phyloP scores from a whole-genome alignment of 2,888 invertebrate genomes.

The Crepidodera aurea region DNA sequence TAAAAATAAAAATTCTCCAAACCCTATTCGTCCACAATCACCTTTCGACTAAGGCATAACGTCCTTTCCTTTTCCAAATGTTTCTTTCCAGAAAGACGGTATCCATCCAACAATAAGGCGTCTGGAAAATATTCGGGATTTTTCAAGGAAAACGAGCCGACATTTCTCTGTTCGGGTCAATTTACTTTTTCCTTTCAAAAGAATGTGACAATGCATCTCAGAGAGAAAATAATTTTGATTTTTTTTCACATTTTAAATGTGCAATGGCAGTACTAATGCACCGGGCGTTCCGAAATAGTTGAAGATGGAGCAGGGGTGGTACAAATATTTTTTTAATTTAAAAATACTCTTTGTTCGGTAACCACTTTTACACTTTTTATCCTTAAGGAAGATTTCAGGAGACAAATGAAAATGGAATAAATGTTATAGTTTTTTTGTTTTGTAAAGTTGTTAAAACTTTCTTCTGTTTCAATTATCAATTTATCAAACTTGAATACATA shows the following conservation, averaged over 20 bases:
- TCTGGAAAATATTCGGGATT: constrained; percentile 20
- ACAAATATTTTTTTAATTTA: no score
- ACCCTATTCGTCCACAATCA: constrained; percentile 5
- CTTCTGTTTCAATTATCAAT: no score
- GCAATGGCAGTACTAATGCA: not conserved
- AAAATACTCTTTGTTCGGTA: no score
- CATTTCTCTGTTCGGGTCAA: constrained; percentile 33
- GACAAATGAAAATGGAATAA: no score
- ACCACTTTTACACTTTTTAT: no score
- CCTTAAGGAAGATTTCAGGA: no score
- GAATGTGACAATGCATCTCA: constrained; percentile 5
- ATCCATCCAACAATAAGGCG: constrained; percentile 38
- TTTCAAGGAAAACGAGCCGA: constrained; percentile 17
- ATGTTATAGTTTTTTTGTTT: no score
- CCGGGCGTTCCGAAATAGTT: not conserved
- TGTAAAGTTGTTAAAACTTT: no score
- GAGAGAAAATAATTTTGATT: constrained; percentile 20
- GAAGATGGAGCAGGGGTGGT: not conserved
- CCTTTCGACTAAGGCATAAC: constrained; percentile 29
- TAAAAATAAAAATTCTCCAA: not conserved
- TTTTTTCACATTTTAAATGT: not conserved
- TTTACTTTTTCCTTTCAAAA: constrained; percentile 27
- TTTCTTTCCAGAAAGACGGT: constrained; percentile 36
- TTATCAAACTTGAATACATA: no score
- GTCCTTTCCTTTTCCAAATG: constrained; percentile 38